Conservation (phyloP, 2,797 vertebrate genomes). For the Onychomys leucogaster region DNA sequence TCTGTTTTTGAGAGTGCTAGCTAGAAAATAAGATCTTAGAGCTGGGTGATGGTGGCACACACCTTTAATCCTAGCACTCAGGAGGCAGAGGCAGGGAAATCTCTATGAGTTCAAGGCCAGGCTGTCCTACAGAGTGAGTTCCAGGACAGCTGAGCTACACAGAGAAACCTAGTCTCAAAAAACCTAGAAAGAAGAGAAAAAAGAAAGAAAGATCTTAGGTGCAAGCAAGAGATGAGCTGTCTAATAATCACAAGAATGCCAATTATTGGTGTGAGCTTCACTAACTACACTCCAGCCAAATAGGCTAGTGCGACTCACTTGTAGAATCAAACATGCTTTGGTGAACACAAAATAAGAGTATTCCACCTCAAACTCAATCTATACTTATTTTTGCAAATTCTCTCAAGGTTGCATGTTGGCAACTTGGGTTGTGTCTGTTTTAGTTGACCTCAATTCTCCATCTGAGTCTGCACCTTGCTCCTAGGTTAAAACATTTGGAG, state of each 20-base stretch:
- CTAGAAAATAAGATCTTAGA: not conserved
- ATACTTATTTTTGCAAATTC: not conserved
- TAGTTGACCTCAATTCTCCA: not conserved
- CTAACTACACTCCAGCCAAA: not conserved
- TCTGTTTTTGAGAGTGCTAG: not conserved
- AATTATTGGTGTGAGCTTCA: not conserved
- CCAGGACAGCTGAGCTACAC: not conserved
- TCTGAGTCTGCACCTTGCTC: not conserved
- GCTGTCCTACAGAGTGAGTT: not conserved
- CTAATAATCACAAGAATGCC: not conserved
- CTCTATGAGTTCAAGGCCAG: not conserved
- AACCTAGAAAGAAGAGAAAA: not conserved
- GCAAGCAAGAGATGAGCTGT: not conserved
- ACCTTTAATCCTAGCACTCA: not conserved
- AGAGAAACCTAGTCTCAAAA: not conserved
- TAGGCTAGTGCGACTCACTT: not conserved
- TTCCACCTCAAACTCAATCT: not conserved
- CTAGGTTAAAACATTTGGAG: not conserved
- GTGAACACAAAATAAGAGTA: not conserved
- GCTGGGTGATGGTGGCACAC: not conserved
- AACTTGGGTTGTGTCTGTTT: not conserved
- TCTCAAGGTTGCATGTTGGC: not conserved
- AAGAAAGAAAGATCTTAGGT: not conserved
- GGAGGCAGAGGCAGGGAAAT: not conserved
- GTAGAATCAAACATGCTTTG: accelerated